phyloP scores from a whole-genome alignment of 2,113 vertebrate species.

The Sorex araneus region DNA sequence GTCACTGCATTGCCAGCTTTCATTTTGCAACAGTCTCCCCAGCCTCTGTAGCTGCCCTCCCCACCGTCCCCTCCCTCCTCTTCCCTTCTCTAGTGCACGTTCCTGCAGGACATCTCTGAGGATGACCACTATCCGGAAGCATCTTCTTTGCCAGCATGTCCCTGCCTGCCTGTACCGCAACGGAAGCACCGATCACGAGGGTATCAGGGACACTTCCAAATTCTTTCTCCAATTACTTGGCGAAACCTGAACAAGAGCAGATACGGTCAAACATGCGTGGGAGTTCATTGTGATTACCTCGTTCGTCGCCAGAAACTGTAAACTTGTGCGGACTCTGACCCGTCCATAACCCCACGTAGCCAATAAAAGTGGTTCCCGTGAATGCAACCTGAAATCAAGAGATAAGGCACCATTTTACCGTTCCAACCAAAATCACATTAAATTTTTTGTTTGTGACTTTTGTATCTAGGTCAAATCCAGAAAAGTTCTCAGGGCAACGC shows the following conservation, averaged over 20 bases:
- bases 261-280: background rate
- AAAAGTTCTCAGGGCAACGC: too few species aligned
- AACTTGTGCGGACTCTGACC: constrained; percentile 96
- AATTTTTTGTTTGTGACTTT: too few species aligned
- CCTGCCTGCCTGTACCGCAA: background rate
- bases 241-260: background rate
- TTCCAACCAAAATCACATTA: background rate
- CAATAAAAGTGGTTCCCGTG: constrained; percentile 94
- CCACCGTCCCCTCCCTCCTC: background rate
- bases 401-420: background rate
- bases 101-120: background rate
- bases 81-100: background rate
- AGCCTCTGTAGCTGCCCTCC: background rate
- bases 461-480: too few species aligned
- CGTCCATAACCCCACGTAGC: constrained; percentile 97
- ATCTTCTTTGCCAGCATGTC: fast-evolving
- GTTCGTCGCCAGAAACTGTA: constrained; percentile 94
- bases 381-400: constrained; percentile 90
- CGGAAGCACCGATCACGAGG: fast-evolving
- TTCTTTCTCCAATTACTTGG: background rate
- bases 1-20: too few species aligned
- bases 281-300: constrained; percentile 88
- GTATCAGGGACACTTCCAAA: fast-evolving
- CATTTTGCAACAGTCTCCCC: background rate
- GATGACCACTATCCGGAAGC: background rate